Evolutionary conservation across 2,888 invertebrate genomes (phyloP), one percentile per base, ranked within the genome.

Genomic region (Bombylius discolor): DNA sequence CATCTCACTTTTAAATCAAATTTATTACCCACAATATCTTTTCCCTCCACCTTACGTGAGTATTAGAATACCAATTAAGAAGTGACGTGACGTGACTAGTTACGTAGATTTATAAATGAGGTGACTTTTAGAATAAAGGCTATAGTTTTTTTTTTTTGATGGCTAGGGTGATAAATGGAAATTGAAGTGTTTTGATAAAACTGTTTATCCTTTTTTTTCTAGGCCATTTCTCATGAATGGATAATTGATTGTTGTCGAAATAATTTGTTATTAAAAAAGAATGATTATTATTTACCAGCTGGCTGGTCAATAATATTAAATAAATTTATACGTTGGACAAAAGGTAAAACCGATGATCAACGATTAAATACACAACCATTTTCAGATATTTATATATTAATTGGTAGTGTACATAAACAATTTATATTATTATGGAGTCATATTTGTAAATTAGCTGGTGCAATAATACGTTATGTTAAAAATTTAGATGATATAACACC

Each of bases 151-250:
- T 36, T 36, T 36, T 36, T 32, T 42, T 34, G 23, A 42, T n/a
- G n/a, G n/a, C n/a, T n/a, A n/a, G n/a, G n/a, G n/a, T n/a, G n/a
- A n/a, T n/a, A n/a, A n/a, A n/a, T n/a, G n/a, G n/a, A n/a, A n/a
- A n/a, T 46, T 53, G n/a, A 32, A 23, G 39, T 34, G 31, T 7
- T 31, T 31, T 42, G 8, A 39, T 33, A 23, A 23, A 8, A 9
- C 5, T 33, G 14, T 14, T 32, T 42, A 14, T 47, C 4, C 7
- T 39, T 46, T 34, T 47, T 23, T 47, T 60, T 59, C 14, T 66
- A 75, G 32, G 79, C 82, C 7, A 73, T 87, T 5, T 81, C 81
- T 48, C 85, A 88, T 70, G 78, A 77, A 56, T 90, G 88, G 88
- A 78, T 89, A 53, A 79, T 83, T 39, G 73, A 79, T 62, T 82